Evolutionary conservation across 2,888 invertebrate genomes (phyloP).

Genomic region (Oegoconia quadripuncta): DNA sequence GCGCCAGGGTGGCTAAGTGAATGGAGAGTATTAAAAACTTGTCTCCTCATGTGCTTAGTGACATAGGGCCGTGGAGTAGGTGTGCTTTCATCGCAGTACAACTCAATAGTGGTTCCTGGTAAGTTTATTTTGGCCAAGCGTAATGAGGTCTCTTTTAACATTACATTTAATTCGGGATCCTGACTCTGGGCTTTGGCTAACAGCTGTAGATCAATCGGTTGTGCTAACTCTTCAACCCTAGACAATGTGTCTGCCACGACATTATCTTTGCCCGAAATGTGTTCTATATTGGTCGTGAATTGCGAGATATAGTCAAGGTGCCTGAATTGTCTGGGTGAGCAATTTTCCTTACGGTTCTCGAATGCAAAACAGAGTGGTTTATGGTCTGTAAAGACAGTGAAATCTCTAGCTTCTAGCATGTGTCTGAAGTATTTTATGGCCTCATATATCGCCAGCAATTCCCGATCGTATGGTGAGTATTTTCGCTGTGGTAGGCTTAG

Average conservation of each 20-base stretch:
- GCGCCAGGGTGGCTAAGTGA: constrained; percentile 5
- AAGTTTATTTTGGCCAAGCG: constrained; percentile 6
- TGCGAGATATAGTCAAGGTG: constrained; percentile 17
- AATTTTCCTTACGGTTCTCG: constrained; percentile 18
- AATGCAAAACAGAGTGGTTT: constrained; percentile 33
- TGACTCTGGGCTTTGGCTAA: constrained; percentile 6
- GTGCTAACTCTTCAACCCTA: constrained; percentile 19
- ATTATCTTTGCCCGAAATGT: constrained; percentile 12
- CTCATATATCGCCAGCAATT: constrained; percentile 41
- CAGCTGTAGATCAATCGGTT: constrained; percentile 2
- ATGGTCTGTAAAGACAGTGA: constrained; percentile 23
- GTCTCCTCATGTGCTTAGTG: constrained; percentile 2
- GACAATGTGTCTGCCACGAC: constrained; percentile 24
- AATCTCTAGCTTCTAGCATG: constrained; percentile 38
- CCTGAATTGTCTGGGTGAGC: constrained; percentile 14
- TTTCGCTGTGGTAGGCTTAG: constrained; percentile 32
- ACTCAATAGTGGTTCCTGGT: neutral
- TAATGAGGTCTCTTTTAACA: constrained; percentile 5
- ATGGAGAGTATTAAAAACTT: constrained; percentile 9
- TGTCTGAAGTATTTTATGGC: constrained; percentile 39
- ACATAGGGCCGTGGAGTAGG: constrained; percentile 14
- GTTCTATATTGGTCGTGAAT: constrained; percentile 12
- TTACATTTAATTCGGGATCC: constrained; percentile 9
- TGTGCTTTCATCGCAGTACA: constrained; percentile 20
- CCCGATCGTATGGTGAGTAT: constrained; percentile 41